phyloP scores from a whole-genome alignment of 2,113 vertebrate species.

The Hemiprocne comata region DNA sequence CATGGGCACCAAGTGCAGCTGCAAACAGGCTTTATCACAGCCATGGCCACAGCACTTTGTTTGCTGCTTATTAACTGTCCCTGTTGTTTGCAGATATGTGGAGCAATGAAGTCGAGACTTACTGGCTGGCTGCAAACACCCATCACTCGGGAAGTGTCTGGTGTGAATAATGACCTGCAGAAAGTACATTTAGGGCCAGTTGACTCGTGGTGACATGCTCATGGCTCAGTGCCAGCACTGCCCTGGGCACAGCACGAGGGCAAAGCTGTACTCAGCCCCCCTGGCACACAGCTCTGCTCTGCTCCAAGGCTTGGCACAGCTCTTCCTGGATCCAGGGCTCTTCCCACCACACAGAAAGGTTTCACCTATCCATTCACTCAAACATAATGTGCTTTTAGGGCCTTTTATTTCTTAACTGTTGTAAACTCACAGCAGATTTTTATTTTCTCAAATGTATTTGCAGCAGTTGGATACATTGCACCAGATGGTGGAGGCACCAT shows the following conservation, averaged over 20 bases:
- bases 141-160: accelerated
- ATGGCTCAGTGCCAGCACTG: accelerated
- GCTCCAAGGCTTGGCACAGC: too few species aligned
- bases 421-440: constrained; percentile 7
- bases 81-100: background rate
- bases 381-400: constrained; percentile 16
- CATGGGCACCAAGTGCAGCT: background rate
- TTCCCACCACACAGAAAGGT: background rate
- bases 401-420: constrained; percentile 36
- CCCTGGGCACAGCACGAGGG: background rate
- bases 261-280: too few species aligned
- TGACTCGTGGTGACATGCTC: too few species aligned
- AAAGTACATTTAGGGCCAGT: too few species aligned
- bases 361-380: background rate
- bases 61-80: background rate
- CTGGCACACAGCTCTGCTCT: too few species aligned
- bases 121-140: background rate
- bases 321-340: background rate
- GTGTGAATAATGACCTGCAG: too few species aligned
- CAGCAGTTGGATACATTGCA: background rate
- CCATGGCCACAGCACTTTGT: background rate
- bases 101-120: accelerated
- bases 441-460: constrained; percentile 21
- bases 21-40: background rate
- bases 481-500: too few species aligned